These are phyloP conservation scores for Amorpha juglandis DNA, from an alignment of 2,888 invertebrate species.

Conservation along the genomic window DNA sequence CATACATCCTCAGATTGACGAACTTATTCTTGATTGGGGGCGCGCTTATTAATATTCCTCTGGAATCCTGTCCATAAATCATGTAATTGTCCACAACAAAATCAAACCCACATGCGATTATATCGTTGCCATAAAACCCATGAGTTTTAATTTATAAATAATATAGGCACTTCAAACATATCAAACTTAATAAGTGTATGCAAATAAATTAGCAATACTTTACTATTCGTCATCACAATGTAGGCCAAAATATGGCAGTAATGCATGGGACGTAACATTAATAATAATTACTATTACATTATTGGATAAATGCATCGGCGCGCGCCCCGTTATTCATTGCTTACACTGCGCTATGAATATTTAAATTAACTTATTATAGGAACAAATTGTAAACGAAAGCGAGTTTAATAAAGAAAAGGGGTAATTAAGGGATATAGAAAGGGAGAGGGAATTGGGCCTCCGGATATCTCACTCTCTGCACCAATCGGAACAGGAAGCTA, in stretches of 20 bases:
- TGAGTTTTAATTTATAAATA: no score
- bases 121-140: no score
- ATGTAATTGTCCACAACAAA: no score
- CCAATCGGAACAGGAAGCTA: no score
- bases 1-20: no score
- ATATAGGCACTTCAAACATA: not conserved
- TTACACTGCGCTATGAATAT: conserved; percentile 38
- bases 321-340: conserved; percentile 30
- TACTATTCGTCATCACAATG: not conserved
- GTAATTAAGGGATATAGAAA: no score
- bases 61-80: no score
- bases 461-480: no score
- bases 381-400: conserved; percentile 28
- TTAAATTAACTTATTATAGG: conserved; percentile 33
- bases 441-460: no score
- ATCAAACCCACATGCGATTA: no score
- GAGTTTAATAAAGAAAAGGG: not conserved
- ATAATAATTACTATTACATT: conserved; percentile 7
- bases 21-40: no score
- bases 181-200: not conserved
- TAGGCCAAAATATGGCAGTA: conserved; percentile 5
- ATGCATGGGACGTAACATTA: conserved; percentile 16
- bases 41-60: no score
- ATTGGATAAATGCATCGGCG: conserved; percentile 23
- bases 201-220: conserved; percentile 1